phyloP scores from a whole-genome alignment of 2,888 invertebrate genomes.

The Micoletzkya japonica region DNA sequence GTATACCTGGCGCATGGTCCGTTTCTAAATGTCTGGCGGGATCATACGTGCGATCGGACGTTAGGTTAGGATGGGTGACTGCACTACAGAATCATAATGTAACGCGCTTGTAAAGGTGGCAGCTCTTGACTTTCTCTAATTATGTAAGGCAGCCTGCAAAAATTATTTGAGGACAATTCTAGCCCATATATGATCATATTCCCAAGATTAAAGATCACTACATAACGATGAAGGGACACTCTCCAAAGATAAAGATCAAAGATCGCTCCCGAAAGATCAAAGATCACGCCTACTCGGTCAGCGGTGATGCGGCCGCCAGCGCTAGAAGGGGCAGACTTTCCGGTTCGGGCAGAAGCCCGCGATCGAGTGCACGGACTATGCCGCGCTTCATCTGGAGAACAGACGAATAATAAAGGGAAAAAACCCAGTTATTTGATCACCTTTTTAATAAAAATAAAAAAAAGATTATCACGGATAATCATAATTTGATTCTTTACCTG shows the following conservation, averaged over 20 bases:
- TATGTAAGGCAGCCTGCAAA: no score
- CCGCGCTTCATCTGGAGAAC: conserved; percentile 30
- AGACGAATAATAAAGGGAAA: background rate
- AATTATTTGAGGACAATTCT: background rate
- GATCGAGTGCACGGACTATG: conserved; percentile 35
- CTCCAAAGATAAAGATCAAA: no score
- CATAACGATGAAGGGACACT: no score
- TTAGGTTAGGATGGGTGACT: no score
- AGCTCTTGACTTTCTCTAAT: no score
- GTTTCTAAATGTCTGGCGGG: no score
- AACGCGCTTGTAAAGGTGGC: no score
- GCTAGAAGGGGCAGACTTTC: conserved; percentile 38
- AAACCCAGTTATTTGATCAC: background rate
- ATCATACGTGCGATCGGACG: no score
- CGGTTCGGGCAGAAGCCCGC: conserved; percentile 32
- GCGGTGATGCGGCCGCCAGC: conserved; percentile 30
- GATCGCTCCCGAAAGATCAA: no score
- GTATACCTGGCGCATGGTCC: no score
- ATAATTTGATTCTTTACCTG: background rate
- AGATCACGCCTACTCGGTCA: conserved; percentile 31
- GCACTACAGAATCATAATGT: no score
- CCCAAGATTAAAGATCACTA: no score
- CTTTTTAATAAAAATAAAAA: background rate
- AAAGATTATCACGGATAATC: background rate
- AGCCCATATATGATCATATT: background rate